Evolutionary conservation across 2,113 vertebrate species (phyloP).

Genomic region (Procavia capensis): DNA sequence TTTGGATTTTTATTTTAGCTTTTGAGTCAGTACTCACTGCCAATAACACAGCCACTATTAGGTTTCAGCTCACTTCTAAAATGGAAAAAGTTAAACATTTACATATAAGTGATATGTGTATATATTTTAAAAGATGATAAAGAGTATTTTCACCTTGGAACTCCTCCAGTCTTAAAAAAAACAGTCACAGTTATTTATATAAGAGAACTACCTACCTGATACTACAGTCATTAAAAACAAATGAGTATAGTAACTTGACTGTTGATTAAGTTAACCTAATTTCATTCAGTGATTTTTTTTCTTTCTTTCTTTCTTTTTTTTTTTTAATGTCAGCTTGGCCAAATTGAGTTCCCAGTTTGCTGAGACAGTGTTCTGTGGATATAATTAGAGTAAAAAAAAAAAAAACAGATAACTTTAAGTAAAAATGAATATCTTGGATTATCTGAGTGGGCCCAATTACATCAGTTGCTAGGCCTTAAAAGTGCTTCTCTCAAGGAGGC

Average conservation of each 20-base stretch:
- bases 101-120: background rate
- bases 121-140: background rate
- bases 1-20: conserved; percentile 21
- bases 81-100: conserved; percentile 44
- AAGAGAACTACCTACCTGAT: background rate
- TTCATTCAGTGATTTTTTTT: background rate
- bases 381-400: background rate
- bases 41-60: conserved; percentile 15
- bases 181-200: background rate
- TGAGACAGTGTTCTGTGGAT: background rate
- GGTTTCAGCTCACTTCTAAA: background rate
- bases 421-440: background rate
- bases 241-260: background rate
- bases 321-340: background rate
- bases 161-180: background rate
- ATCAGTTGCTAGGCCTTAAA: background rate
- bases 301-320: background rate
- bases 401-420: background rate
- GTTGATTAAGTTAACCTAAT: background rate
- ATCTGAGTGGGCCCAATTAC: background rate
- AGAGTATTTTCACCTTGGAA: conserved; percentile 3
- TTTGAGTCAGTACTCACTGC: background rate
- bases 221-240: background rate
- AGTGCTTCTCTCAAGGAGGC: background rate
- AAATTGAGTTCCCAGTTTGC: background rate